Conservation (phyloP, 2,113 vertebrate genomes). For the Regulus satrapa region DNA sequence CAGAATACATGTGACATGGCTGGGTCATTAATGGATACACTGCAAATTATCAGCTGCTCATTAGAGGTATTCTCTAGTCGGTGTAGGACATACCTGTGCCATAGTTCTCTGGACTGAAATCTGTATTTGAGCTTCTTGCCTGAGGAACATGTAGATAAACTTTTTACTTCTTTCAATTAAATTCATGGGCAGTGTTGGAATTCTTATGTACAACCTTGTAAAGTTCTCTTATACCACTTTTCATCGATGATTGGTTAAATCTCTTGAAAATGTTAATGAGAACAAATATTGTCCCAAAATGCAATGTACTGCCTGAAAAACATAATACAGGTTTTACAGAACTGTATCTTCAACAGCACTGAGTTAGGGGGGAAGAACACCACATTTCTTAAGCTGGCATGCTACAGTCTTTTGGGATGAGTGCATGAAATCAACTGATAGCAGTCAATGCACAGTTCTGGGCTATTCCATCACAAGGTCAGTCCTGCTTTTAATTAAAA, state of each 20-base stretch:
- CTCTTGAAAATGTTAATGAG: not conserved
- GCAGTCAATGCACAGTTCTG: not conserved
- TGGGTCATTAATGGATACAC: not conserved
- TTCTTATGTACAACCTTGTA: not conserved
- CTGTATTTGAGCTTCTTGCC: not conserved
- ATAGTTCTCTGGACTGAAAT: not conserved
- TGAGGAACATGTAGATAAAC: not conserved
- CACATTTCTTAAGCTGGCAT: not conserved
- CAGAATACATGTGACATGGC: slow-evolving; percentile 17
- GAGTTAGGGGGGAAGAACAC: not conserved
- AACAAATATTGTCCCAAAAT: not conserved
- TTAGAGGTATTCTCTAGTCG: not conserved
- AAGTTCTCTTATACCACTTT: not conserved
- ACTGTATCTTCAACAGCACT: not conserved
- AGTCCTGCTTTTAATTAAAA: slow-evolving; percentile 4
- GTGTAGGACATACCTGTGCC: not conserved
- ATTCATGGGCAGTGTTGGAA: not conserved
- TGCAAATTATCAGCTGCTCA: not conserved
- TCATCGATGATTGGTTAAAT: not conserved
- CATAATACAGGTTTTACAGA: not conserved
- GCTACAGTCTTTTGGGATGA: not conserved
- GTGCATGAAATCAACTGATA: not conserved
- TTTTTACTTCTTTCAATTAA: not conserved
- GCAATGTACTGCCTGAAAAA: not conserved
- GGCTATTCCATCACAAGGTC: not conserved